Evolutionary conservation across 2,888 invertebrate species (phyloP), one percentile per base, ranked within the genome.

Genomic region (Thecocarcelia acutangulata): DNA sequence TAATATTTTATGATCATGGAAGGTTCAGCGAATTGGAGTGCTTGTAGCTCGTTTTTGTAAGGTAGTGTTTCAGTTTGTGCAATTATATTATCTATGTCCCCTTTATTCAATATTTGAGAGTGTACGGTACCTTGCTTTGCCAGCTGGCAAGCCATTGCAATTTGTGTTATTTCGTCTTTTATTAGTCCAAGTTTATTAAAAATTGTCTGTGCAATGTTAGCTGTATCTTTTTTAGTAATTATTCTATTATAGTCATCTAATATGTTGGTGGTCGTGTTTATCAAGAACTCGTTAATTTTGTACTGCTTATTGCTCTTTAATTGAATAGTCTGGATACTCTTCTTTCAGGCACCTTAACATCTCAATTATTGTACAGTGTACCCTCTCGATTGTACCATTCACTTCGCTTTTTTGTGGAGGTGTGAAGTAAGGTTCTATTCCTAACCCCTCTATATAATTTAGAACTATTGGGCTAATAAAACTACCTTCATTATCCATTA

Each of bases 1-100:
- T 69, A 83, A 15, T 78, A 21, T 75, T 81, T 81, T 13, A 81
- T 58, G 1, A 82, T 48, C 74, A 84, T 74, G 66, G 84, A 75
- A 3, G 83, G 83, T 78, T 84, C 81, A 17, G 85, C 82, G 59
- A 59, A 83, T 64, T 83, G 77, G 13, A 83, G 76, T 1, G 81
- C 77, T 63, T 83, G 64, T 3, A 85, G 37, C 56, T 85, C 80
- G 15, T 84, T 83, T 75, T 77, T 80, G n/a, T 80, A 84, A 5
- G 80, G 83, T 4, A 84, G 58, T 21, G 82, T 83, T 74, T 82
- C 76, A 1, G 64, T 84, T 84, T 82, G 78, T 1, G 78, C 76
- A 12, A 84, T 19, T 15, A 82, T 79, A 15, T 85, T 82, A 1
- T 54, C 63, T 13, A 84, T 84, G 13, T 83, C 82, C 9, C 46